A percentile compares a stretch with the other conserved stretches of the same genome.
These are phyloP conservation scores for Phasianus colchicus DNA, from an alignment of 2,113 vertebrate species.

Conservation along the genomic window DNA sequence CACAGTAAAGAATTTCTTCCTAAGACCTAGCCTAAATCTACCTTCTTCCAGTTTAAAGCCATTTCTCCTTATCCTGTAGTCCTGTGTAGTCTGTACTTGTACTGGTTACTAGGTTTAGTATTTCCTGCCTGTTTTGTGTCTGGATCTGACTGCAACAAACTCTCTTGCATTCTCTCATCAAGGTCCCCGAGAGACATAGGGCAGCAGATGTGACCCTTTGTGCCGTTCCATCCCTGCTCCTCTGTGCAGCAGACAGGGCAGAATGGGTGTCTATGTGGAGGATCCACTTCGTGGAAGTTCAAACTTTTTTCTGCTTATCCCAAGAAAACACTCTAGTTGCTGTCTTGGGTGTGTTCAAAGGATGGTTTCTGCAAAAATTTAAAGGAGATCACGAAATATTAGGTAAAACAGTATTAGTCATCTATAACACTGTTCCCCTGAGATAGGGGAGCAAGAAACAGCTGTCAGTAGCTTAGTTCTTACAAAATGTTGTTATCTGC, in stretches of 20 bases:
- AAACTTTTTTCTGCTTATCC: not conserved
- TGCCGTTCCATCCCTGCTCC: not conserved
- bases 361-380: not conserved
- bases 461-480: not conserved
- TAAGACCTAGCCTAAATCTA: too few species aligned
- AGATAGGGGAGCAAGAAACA: not conserved
- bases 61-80: too few species aligned
- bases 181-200: not conserved
- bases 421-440: not conserved
- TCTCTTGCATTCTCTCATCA: accelerated
- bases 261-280: not conserved
- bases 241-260: not conserved
- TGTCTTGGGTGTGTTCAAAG: not conserved
- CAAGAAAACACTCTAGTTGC: not conserved
- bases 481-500: not conserved
- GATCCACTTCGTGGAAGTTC: not conserved
- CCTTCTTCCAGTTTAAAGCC: too few species aligned
- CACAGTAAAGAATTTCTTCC: too few species aligned
- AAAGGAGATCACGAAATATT: not conserved
- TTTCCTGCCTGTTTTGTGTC: not conserved
- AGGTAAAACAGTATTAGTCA: not conserved
- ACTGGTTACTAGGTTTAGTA: not conserved
- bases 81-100: not conserved
- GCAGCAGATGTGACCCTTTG: not conserved
- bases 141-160: not conserved